Evolutionary conservation across 2,888 invertebrate genomes (phyloP), one percentile per base, ranked within the genome.

Genomic region (Hybos culiciformis): DNA sequence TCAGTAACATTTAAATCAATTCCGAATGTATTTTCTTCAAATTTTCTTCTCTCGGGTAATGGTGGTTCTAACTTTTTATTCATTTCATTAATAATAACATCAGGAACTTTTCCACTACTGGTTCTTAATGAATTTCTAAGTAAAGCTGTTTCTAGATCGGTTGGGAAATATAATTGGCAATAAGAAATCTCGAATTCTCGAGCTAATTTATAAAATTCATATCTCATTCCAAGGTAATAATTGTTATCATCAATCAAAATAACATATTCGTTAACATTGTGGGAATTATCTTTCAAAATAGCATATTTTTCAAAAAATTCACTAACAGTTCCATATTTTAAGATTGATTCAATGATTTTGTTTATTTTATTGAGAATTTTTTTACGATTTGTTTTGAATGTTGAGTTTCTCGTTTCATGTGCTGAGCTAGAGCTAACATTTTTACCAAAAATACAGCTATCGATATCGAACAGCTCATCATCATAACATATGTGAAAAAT

Each of bases 231-330:
- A 39, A 52, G 51, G 43, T 64, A 65, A 37, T 59, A 64, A 40
- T 62, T 56, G 43, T 65, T 64, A 44, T 64, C 66, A 50, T 64
- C 66, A 42, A 60, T 58, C 18, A 64, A n/a, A 9, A 64, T 52
- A 2, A 62, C 5, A 41, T 47, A 52, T 29, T 53, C 51, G 3
- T 41, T 29, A 24, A 24, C 7, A 17, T 15, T 32, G 14, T 15
- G 15, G 2, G 17, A 2, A 17, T 32, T 17, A 3, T 12, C 2
- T 32, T 23, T 21, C 5, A 29, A 42, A 26, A n/a, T n/a, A n/a
- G n/a, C n/a, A n/a, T n/a, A 20, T 5, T 32, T 9, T 38, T 14
- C 5, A 32, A 37, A 40, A 6, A 9, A 6, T 21, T 18, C 14
- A 18, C 26, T n/a, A 12, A 24, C 26, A 21, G 4, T 24, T n/a